Evolutionary conservation across 2,113 vertebrate genomes (phyloP).

Genomic region (Phylloscopus trochilus): DNA sequence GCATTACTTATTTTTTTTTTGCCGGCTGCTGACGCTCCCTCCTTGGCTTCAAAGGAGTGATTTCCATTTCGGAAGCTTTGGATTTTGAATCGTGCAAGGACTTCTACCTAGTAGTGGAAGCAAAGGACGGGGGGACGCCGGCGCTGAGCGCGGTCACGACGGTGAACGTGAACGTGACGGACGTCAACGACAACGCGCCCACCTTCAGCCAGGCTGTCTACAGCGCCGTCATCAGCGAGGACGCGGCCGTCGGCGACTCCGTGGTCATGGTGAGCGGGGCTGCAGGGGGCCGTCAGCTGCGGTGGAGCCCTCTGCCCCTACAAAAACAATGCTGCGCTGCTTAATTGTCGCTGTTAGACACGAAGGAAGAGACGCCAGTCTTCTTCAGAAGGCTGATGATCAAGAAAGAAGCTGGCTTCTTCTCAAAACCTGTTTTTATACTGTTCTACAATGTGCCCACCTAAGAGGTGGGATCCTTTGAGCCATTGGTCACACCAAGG

Average conservation of each 20-base stretch:
- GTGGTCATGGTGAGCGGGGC: conserved; percentile 81
- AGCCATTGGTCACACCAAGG: no score
- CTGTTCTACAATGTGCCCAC: no score
- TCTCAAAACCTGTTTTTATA: no score
- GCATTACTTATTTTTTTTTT: not conserved
- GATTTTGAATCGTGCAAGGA: conserved; percentile 91
- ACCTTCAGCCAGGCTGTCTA: conserved; percentile 86
- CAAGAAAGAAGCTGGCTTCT: no score
- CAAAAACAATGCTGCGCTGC: not conserved
- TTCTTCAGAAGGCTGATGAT: no score
- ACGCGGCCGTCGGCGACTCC: conserved; percentile 81
- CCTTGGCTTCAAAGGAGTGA: conserved; percentile 78
- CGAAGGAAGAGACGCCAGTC: no score
- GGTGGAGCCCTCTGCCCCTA: not conserved
- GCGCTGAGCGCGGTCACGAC: conserved; percentile 88
- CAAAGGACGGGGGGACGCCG: conserved; percentile 89
- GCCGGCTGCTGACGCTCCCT: not conserved
- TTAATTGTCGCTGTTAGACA: no score
- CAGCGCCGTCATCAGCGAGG: conserved; percentile 88
- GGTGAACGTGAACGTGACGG: conserved; percentile 89
- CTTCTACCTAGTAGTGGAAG: conserved; percentile 94
- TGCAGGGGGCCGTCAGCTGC: fast-evolving
- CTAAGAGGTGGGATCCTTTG: no score
- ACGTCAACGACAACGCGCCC: conserved; percentile 95
- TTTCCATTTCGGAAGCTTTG: conserved; percentile 83